Percentiles rank a stretch among this genome's conserved stretches.
Evolutionary conservation across 2,113 vertebrate genomes (phyloP).

Genomic region (Myodes glareolus): DNA sequence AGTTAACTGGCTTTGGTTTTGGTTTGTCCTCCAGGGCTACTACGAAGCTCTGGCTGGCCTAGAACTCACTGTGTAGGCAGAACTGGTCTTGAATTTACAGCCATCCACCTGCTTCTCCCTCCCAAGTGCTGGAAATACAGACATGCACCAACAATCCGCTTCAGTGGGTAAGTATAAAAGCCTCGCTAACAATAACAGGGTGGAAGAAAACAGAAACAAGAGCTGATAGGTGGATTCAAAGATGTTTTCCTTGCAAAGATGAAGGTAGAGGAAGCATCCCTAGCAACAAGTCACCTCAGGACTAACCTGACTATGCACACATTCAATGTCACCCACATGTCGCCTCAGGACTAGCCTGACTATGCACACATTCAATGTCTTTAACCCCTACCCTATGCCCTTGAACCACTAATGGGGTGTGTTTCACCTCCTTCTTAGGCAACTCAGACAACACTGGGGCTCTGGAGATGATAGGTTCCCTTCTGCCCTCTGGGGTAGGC

Average conservation of each 20-base stretch:
- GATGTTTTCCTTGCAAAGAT: neutral
- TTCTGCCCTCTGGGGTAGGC: neutral
- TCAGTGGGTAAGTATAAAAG: neutral
- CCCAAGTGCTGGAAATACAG: neutral
- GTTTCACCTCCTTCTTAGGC: neutral
- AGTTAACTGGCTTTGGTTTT: neutral
- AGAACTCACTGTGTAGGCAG: neutral
- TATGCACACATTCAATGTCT: neutral
- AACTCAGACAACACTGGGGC: neutral
- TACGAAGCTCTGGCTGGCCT: neutral
- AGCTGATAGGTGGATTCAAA: neutral
- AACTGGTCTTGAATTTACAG: neutral
- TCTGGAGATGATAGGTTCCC: no score
- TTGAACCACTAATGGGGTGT: neutral
- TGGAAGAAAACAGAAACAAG: neutral
- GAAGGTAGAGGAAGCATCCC: neutral
- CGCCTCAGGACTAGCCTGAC: neutral
- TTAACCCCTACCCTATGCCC: neutral
- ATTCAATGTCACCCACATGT: neutral
- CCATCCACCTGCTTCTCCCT: no score
- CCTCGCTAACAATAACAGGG: no score
- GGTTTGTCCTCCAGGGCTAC: neutral
- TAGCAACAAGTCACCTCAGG: neutral
- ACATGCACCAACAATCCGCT: neutral
- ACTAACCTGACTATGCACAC: neutral